Percentiles rank a stretch among this genome's conserved stretches.
Evolutionary conservation across 2,797 vertebrate species (phyloP).

Genomic region (Anabacerthia variegaticeps): DNA sequence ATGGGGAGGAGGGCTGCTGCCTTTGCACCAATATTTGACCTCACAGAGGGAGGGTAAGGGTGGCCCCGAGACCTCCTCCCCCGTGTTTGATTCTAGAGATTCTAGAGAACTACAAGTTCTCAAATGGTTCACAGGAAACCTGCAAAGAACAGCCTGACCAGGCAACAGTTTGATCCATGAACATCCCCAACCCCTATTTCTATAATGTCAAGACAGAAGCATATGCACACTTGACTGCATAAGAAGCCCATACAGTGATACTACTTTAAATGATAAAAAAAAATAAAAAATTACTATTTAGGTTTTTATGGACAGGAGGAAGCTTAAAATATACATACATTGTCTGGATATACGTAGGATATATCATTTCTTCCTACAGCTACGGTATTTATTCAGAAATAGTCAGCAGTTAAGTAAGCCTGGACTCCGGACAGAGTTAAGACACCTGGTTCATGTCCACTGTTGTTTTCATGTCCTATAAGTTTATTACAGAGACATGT

Average conservation of each 20-base stretch:
- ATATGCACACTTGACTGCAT: fast-evolving
- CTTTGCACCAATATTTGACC: fast-evolving
- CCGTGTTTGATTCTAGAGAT: background rate
- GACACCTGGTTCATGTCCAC: background rate
- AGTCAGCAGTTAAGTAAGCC: background rate
- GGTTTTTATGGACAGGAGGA: background rate
- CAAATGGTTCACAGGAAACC: background rate
- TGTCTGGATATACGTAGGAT: background rate
- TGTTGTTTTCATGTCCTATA: background rate
- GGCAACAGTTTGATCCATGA: background rate
- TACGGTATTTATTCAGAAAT: background rate
- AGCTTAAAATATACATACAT: background rate
- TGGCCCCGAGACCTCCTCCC: fast-evolving
- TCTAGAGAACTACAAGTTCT: background rate
- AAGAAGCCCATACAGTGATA: background rate
- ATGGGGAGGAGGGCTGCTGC: background rate
- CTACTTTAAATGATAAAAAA: background rate
- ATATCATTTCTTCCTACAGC: background rate
- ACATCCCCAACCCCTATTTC: background rate
- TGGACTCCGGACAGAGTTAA: background rate
- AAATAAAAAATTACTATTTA: background rate
- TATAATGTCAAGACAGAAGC: background rate
- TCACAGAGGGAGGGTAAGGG: fast-evolving
- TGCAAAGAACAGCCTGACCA: background rate
- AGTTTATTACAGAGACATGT: background rate